Base-by-base conservation (phyloP, 2,113 vertebrate genomes). In the Uria aalge region DNA sequence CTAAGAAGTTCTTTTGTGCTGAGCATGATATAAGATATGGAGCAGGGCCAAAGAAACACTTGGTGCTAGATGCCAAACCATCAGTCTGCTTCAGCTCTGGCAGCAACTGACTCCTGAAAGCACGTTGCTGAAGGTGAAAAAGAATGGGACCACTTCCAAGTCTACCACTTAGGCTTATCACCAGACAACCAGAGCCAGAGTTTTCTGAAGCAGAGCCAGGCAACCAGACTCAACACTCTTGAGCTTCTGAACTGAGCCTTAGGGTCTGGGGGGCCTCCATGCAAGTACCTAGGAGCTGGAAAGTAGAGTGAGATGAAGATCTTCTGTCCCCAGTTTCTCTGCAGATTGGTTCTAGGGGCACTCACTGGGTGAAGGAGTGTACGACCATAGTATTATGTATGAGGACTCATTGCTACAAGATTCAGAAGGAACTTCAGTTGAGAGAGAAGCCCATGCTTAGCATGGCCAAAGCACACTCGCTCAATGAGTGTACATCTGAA, bases 51-150 rank as follows among this genome's bases (percentile, higher is more conserved):
- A 72, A 57, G 85, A 57, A 93, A 90, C 85, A 66, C 78, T 91
- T 85, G 94, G 77, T 85, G 62, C 92, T 82, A 59, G 87, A 69
- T 85, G 93, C 93, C 92, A 88, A 90, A 79, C 40, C 77, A 82
- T 88, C 91, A 5, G 59, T 91, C 84, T 85, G 89, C 86, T 67
- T 75, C 84, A 79, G 93, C 62, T n/a, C 87, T 94, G 74, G 95
- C 94, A 96, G 83, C 3, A 3, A 11, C 71, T 0, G 9, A n/a
- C 84, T 88, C 69, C 81, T 50, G 48, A 87, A 55, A 75, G 77
- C 38, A 68, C 64, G 77, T 21, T 88, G 93, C 90, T 90, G 84
- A 96, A 94, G 96, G 94, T 88, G 92, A 92, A 82, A 85, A 68
- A 6, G 19, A 85, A 62, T 38, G 66, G 93, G 90, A 96, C 40